A percentile compares a stretch with the other conserved stretches of the same genome.
Evolutionary conservation across 1,140 invertebrate genomes (phyloP).

Genomic region (Papilio xuthus): DNA sequence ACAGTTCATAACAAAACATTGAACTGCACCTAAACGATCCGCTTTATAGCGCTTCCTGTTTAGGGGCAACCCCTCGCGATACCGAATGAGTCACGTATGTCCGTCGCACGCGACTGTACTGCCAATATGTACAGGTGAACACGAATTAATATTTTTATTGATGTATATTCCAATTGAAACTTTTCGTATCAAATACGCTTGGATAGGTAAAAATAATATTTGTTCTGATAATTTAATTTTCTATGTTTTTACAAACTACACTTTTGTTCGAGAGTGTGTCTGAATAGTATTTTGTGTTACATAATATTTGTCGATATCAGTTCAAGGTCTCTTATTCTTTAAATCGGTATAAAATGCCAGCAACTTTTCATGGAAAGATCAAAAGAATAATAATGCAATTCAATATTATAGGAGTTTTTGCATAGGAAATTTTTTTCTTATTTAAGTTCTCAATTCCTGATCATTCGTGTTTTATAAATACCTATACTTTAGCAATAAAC

Average conservation of each 20-base stretch:
- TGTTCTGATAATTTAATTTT: too few species aligned
- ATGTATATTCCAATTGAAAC: neutral
- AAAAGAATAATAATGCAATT: neutral
- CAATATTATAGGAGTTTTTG: neutral
- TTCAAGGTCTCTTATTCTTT: neutral
- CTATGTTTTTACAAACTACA: neutral
- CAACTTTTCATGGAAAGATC: neutral
- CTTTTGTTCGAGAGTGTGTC: neutral
- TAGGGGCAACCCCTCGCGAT: slow-evolving; percentile 57
- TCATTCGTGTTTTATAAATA: neutral
- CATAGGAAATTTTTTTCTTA: neutral
- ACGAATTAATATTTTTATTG: slow-evolving; percentile 13
- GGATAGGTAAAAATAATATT: neutral
- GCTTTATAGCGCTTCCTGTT: slow-evolving; percentile 31
- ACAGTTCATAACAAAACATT: slow-evolving; percentile 18
- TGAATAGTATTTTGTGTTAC: neutral
- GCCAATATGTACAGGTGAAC: slow-evolving; percentile 50
- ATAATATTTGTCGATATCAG: neutral
- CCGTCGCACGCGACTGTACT: slow-evolving; percentile 61
- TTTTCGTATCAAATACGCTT: neutral
- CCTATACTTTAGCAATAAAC: neutral
- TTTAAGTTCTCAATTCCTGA: too few species aligned
- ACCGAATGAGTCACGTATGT: slow-evolving; percentile 63
- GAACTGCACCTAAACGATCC: slow-evolving; percentile 15
- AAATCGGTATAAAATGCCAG: neutral